A percentile compares a stretch with the other conserved stretches of the same genome.
Conservation (phyloP, 2,113 vertebrate genomes). For the Haplochromis burtoni region DNA sequence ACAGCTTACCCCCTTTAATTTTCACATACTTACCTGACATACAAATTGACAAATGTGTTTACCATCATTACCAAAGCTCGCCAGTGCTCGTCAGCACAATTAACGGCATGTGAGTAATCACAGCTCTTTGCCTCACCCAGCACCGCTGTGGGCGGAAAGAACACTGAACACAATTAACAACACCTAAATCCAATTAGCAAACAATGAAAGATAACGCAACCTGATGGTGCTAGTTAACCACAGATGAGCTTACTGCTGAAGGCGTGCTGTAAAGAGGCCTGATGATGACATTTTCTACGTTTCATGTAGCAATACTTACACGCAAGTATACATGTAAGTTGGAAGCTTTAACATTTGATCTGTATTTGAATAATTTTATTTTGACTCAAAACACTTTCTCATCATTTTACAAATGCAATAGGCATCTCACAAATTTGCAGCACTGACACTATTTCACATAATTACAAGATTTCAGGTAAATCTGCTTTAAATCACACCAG, state of each 20-base stretch:
- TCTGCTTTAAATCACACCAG: neutral
- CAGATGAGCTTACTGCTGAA: constrained; percentile 1
- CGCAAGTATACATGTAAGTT: neutral
- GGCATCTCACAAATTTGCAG: neutral
- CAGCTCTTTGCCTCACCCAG: constrained; percentile 21
- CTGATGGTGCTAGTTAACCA: constrained; percentile 37
- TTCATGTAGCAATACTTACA: neutral
- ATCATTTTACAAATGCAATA: neutral
- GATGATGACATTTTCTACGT: neutral
- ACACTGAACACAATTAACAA: constrained; percentile 44
- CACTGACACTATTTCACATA: neutral
- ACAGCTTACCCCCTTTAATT: neutral
- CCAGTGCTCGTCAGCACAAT: constrained; percentile 38
- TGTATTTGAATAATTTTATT: neutral
- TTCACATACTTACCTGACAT: neutral
- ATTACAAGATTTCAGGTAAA: neutral
- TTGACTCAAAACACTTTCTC: neutral
- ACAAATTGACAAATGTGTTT: constrained; percentile 43
- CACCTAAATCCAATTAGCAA: constrained; percentile 52
- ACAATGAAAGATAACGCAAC: constrained; percentile 49
- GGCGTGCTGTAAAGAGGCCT: neutral
- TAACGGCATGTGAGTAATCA: constrained; percentile 44
- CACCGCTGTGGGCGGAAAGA: constrained; percentile 38
- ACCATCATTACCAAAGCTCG: constrained; percentile 32
- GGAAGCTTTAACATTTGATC: neutral